Evolutionary conservation across 2,797 vertebrate genomes (phyloP).

Genomic region (Tragelaphus eurycerus): DNA sequence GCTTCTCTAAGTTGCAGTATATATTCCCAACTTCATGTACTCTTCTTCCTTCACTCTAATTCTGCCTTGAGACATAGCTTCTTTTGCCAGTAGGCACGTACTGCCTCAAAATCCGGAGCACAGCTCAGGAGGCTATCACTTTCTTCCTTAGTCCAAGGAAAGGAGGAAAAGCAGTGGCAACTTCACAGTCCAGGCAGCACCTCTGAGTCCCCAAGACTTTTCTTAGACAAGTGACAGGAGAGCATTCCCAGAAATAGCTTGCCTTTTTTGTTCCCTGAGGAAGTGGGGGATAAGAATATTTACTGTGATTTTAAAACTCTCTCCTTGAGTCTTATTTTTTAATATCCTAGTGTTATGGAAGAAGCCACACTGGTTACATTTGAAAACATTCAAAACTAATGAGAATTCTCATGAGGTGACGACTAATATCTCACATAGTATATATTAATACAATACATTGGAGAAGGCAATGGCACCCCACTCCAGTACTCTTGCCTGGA

Average conservation of each 20-base stretch:
- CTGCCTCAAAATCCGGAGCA: background rate
- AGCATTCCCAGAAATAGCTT: background rate
- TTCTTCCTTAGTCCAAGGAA: background rate
- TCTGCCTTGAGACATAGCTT: background rate
- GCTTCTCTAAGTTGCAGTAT: background rate
- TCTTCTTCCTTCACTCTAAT: background rate
- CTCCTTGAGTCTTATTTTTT: background rate
- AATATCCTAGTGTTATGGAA: background rate
- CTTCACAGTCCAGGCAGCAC: rapidly evolving
- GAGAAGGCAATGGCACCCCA: too few relatives aligned
- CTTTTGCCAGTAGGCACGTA: background rate
- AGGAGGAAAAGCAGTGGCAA: background rate
- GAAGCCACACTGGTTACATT: background rate
- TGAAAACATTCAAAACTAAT: background rate
- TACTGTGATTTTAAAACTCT: background rate
- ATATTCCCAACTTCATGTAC: background rate
- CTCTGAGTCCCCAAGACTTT: background rate
- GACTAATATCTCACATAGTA: background rate
- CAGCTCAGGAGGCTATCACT: background rate
- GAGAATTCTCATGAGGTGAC: background rate
- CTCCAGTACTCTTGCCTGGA: too few relatives aligned
- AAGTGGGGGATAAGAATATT: background rate
- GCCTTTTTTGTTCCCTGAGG: background rate
- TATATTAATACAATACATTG: background rate
- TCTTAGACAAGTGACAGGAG: background rate